Evolutionary conservation across 2,888 invertebrate species (phyloP).

Genomic region (Drosophila nr. fundita): DNA sequence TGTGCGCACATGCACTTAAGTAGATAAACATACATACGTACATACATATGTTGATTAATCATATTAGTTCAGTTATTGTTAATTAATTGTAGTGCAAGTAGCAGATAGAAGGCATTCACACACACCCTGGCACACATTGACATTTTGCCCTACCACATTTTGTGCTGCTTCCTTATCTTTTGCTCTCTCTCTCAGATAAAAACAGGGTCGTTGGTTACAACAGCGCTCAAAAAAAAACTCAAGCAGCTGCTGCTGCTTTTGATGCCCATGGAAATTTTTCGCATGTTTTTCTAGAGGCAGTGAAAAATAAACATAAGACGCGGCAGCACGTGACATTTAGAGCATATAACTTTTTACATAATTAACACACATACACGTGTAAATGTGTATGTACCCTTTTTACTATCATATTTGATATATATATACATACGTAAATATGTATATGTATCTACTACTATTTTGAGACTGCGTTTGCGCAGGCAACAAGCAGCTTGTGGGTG

Average conservation of each 20-base stretch:
- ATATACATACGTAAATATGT: conserved; percentile 25
- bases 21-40: conserved; percentile 3
- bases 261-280: conserved; percentile 21
- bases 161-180: conserved; percentile 10
- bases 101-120: conserved; percentile 16
- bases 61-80: conserved; percentile 39
- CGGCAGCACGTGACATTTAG: conserved; percentile 43
- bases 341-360: conserved; percentile 47
- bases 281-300: conserved; percentile 12
- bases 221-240: conserved; percentile 13
- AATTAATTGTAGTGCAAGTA: conserved; percentile 34
- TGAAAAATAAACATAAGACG: conserved; percentile 35
- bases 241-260: conserved; percentile 29
- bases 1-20: conserved; percentile 28
- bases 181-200: conserved; percentile 14
- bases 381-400: conserved; percentile 34
- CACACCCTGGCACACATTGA: conserved; percentile 1
- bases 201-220: conserved; percentile 36
- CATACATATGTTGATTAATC: conserved; percentile 18
- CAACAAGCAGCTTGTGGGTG: conserved; percentile 32
- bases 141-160: conserved; percentile 44
- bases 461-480: conserved; percentile 65
- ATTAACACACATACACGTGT: conserved; percentile 31
- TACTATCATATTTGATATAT: conserved; percentile 43
- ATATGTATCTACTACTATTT: conserved; percentile 61